phyloP scores from a whole-genome alignment of 2,888 invertebrate species.

The Antheraea yamamai region DNA sequence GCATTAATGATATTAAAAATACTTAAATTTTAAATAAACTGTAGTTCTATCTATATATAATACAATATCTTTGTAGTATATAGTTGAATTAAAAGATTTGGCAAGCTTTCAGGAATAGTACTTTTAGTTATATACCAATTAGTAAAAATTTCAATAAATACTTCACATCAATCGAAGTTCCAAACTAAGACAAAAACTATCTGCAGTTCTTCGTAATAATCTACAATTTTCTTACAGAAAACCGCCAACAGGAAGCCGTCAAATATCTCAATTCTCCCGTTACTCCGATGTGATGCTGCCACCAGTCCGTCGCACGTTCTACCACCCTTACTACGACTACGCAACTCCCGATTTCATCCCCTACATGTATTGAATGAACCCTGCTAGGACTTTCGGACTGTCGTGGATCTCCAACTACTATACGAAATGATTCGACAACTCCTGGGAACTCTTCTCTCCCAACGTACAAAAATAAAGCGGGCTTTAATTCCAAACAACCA shows the following conservation, averaged over 20 bases:
- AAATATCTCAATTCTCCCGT: conserved; percentile 74
- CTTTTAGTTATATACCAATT: not conserved
- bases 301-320: conserved; percentile 63
- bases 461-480: conserved; percentile 61
- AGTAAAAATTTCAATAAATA: not conserved
- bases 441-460: conserved; percentile 37
- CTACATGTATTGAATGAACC: conserved; percentile 71
- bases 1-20: too few species aligned
- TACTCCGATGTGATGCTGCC: conserved; percentile 76
- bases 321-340: conserved; percentile 66
- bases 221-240: conserved; percentile 53
- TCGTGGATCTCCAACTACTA: conserved; percentile 44
- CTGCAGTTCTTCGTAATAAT: not conserved
- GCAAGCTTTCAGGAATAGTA: not conserved
- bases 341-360: conserved; percentile 63
- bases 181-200: too few species aligned
- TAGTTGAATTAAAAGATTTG: not conserved
- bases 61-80: not conserved
- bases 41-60: too few species aligned
- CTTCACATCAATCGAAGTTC: not conserved
- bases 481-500: conserved; percentile 61
- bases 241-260: conserved; percentile 69
- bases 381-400: conserved; percentile 32
- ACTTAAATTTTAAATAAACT: not conserved
- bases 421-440: conserved; percentile 46